Evolutionary conservation across 2,113 vertebrate species (phyloP).

Genomic region (Aythya baeri): DNA sequence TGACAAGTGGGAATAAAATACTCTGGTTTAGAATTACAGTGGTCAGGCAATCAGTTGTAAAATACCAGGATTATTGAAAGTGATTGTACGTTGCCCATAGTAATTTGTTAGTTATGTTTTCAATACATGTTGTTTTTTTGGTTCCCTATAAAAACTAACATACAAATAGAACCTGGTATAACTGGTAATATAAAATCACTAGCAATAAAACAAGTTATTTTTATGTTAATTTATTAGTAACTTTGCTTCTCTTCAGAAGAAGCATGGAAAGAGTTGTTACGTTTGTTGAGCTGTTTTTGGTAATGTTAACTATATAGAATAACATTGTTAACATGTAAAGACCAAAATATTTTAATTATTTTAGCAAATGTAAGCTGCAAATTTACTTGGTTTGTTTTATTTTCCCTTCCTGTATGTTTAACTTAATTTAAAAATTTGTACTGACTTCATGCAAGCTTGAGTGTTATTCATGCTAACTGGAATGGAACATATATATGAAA

Average conservation of each 20-base stretch:
- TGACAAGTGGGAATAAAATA: constrained; percentile 7
- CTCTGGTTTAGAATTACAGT: neutral
- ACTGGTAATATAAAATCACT: neutral
- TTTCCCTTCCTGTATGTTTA: neutral
- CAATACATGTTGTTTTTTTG: neutral
- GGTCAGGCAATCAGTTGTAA: neutral
- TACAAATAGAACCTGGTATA: neutral
- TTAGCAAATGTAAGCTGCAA: neutral
- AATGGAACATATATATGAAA: neutral
- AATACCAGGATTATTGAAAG: neutral
- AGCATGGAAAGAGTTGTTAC: neutral
- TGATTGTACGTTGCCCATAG: neutral
- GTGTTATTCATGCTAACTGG: neutral
- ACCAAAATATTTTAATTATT: neutral
- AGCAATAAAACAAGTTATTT: neutral
- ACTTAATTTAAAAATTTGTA: neutral
- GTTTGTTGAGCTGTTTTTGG: neutral
- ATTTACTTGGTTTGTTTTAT: neutral
- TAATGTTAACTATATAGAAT: neutral
- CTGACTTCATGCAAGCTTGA: neutral
- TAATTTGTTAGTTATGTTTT: neutral
- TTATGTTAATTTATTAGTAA: neutral
- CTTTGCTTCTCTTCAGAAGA: neutral
- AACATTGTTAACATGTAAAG: neutral
- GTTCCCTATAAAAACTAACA: neutral